phyloP scores from a whole-genome alignment of 2,797 vertebrate species.

The Sebastes taczanowskii region DNA sequence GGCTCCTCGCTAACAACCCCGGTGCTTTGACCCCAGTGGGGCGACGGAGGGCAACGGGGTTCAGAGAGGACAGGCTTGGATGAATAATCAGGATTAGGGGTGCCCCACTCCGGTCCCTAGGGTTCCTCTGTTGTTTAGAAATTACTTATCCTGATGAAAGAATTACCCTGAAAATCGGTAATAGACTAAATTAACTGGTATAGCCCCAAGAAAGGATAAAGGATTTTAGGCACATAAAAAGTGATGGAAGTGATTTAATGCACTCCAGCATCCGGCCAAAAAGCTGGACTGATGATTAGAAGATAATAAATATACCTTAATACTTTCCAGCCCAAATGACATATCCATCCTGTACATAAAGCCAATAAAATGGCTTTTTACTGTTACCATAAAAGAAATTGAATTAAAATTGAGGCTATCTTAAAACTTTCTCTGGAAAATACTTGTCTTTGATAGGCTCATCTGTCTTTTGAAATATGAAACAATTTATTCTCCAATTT shows the following conservation, averaged over 20 bases:
- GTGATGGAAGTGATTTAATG: conserved; percentile 4
- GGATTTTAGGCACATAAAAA: background rate
- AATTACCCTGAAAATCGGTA: conserved; percentile 51
- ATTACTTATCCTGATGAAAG: conserved; percentile 27
- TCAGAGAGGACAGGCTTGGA: conserved; percentile 32
- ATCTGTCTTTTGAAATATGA: background rate
- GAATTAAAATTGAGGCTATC: background rate
- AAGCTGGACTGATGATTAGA: background rate
- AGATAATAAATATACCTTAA: background rate
- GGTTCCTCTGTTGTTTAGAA: conserved; percentile 26
- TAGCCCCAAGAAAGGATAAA: conserved; percentile 2
- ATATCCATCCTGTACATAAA: background rate
- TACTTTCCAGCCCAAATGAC: background rate
- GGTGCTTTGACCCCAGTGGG: conserved; percentile 40
- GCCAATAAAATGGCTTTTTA: background rate
- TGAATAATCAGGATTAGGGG: conserved; percentile 42
- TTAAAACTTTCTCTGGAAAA: background rate
- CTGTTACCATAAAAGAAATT: background rate
- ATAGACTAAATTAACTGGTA: conserved; percentile 31
- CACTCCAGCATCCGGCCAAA: conserved; percentile 8
- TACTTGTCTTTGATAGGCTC: background rate
- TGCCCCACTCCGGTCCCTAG: conserved; percentile 20
- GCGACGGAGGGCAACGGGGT: conserved; percentile 13
- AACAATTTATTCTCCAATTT: background rate
- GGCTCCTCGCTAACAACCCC: conserved; percentile 43